Percentiles rank a stretch among this genome's conserved stretches.
phyloP scores from a whole-genome alignment of 2,113 vertebrate genomes.

The Emydocephalus ijimae region DNA sequence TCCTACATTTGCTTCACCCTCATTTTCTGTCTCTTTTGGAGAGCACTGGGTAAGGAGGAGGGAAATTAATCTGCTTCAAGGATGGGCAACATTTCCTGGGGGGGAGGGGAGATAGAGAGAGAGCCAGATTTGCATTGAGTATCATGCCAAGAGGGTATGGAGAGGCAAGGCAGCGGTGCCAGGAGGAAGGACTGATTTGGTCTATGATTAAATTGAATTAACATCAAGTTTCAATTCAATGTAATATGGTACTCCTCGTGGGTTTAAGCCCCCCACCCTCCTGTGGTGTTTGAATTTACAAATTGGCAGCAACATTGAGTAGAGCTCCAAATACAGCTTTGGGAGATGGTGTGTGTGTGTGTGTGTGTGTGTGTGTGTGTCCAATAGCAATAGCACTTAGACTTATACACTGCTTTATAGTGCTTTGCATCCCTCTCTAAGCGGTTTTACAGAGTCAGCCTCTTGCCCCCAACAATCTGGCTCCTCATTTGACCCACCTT shows the following conservation, averaged over 20 bases:
- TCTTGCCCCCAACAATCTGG: no score
- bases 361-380: no score
- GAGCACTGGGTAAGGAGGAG: constrained; percentile 68
- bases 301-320: not conserved
- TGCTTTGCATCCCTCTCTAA: no score
- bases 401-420: no score
- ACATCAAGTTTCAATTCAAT: not conserved
- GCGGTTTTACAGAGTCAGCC: no score
- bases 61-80: not conserved
- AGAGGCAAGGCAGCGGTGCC: not conserved
- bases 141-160: not conserved
- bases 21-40: constrained; percentile 80
- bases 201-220: not conserved
- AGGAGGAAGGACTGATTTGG: not conserved
- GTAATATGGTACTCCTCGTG: not conserved
- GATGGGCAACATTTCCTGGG: not conserved
- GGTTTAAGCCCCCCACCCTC: not conserved
- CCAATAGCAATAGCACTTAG: not conserved
- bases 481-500: no score
- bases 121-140: not conserved
- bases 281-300: not conserved
- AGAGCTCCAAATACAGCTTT: not conserved
- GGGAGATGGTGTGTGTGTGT: not conserved
- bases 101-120: no score
- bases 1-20: constrained; percentile 77